Evolutionary conservation across 2,113 vertebrate species (phyloP), one percentile per base, ranked within the genome.

Genomic region (Anolis sagrei): DNA sequence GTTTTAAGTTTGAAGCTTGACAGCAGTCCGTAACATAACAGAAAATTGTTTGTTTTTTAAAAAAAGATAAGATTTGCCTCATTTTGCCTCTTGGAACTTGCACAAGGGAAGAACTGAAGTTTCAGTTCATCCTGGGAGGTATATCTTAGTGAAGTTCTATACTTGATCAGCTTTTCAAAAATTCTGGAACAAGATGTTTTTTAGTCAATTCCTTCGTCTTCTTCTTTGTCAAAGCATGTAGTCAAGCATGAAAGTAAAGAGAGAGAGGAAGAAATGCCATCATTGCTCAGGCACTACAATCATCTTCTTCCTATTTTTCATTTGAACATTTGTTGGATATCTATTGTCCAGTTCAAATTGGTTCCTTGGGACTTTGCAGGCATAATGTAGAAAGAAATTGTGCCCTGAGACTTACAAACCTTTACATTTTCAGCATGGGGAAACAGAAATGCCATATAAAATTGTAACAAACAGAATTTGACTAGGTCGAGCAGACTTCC

Each of bases 401-500:
- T 32, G 14, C 32, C 76, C 84, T 91, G 82, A 76, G 86, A 73
- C 83, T 83, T 54, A 1, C 5, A 8, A 81, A 36, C 23, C 54
- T 85, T 23, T 39, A 6, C 21, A 32, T 51, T 0, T 0, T 51
- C 75, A 84, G 44, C 68, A 9, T 0, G 51, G 66, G 68, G 19
- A 3, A 49, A 19, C 21, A 76, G 51, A 87, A 89, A 34, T 21
- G 0, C 0, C 61, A 81, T 85, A 68, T 64, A 80, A 89, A 88
- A 27, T 70, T 73, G 58, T 76, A 36, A 90, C 76, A 86, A 91
- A n/a, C 19, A 72, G 18, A 76, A 58, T 79, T 72, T 81, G 11
- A 79, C 64, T 68, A 72, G 4, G 19, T 36, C 84, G 81, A 88
- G 84, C 91, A 91, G 21, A 0, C 75, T 21, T 88, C 83, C 54